Evolutionary conservation across 2,797 vertebrate genomes (phyloP), one percentile per base, ranked within the genome.

Genomic region (Alcedo atthis): DNA sequence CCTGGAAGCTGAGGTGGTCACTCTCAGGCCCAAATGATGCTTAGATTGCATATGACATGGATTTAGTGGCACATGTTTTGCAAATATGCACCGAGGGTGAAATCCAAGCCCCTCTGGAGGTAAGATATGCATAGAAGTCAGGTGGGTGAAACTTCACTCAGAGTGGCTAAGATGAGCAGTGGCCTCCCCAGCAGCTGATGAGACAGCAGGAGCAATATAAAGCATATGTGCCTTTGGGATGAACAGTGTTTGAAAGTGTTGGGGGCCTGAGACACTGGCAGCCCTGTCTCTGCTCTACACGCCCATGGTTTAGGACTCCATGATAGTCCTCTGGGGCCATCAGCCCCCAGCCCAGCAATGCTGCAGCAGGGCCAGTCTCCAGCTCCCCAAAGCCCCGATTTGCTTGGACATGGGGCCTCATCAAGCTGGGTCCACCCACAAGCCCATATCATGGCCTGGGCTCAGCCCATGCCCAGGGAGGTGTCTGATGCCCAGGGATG

Each of bases 111-210:
- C 19, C 8, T 2, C 3, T 11, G 40, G 54, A 75, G 43, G 40
- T 8, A 51, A 66, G 21, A 26, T 1, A 0, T 12, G 12, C 16
- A 24, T 16, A 37, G n/a, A 26, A 51, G 18, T 40, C 5, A 2
- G 5, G 18, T 0, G 2, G 42, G 17, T 43, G 19, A 59, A 45
- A 30, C 55, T 78, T 62, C 28, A 66, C 33, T 33, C 21, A 9
- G 35, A 12, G 33, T 0, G 1, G 32, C 11, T 8, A 8, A 55
- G 45, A 17, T 1, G 3, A 42, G 17, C n/a, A 3, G 7, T 6
- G 42, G 48, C 15, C 17, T 81, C 7, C 19, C 6, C 8, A 11
- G 30, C 37, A 24, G 42, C 0, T 1, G 7, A 30, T 20, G 24
- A 40, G 22, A 15, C 48, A 40, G 30, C 30, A 53, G 35, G 67